Conservation (phyloP, 2,113 vertebrate species). For the Hippopotamus amphibius region DNA sequence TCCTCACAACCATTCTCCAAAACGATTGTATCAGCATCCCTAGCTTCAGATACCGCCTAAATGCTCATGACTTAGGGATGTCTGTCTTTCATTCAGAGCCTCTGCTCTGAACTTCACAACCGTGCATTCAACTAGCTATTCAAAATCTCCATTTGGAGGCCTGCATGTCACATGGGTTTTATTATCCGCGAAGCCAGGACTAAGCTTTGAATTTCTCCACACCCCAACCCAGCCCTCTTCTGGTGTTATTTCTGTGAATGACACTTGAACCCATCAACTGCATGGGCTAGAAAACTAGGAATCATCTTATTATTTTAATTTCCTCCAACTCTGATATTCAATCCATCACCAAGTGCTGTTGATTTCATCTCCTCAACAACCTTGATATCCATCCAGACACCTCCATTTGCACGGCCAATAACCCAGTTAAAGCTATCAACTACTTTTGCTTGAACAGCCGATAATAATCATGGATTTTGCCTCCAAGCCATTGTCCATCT, state of each 20-base stretch:
- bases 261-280: neutral
- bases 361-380: conserved; percentile 15
- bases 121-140: too few species aligned
- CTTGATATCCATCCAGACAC: neutral
- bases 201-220: neutral
- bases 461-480: neutral
- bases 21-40: neutral
- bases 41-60: neutral
- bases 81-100: neutral
- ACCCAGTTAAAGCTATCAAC: neutral
- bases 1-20: neutral
- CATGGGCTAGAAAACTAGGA: neutral
- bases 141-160: neutral
- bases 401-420: neutral
- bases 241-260: neutral
- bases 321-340: neutral
- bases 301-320: neutral
- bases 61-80: too few species aligned
- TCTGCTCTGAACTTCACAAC: neutral
- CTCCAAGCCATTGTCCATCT: neutral
- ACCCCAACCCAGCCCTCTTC: neutral
- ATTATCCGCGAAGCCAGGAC: too few species aligned
- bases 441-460: neutral
- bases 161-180: neutral
- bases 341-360: neutral